phyloP scores from a whole-genome alignment of 2,797 vertebrate species.

The Pagetopsis macropterus region DNA sequence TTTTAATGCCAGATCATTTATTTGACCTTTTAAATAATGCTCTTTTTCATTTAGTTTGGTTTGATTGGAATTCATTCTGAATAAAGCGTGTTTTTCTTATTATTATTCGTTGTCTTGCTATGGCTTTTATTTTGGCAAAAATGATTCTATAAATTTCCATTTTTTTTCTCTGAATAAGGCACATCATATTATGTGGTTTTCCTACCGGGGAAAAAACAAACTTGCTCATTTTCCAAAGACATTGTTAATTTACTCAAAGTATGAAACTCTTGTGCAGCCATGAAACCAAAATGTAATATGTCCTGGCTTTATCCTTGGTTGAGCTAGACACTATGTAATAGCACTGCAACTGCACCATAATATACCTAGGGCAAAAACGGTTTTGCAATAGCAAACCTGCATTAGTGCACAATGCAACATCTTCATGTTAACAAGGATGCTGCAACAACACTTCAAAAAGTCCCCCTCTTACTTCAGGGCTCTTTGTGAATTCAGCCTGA shows the following conservation, averaged over 20 bases:
- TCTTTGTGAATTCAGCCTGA: conserved; percentile 1
- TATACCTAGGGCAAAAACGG: background rate
- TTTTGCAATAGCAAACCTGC: conserved; percentile 25
- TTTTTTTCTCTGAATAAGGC: background rate
- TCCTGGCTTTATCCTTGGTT: background rate
- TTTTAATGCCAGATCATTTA: background rate
- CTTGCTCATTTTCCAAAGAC: background rate
- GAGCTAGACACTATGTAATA: background rate
- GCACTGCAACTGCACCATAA: conserved; percentile 11
- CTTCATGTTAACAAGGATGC: conserved; percentile 26
- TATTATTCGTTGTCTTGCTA: background rate
- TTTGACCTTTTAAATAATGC: background rate
- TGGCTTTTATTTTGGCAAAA: background rate
- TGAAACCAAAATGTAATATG: conserved; percentile 19
- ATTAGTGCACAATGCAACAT: conserved; percentile 17
- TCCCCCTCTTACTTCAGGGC: conserved; percentile 24
- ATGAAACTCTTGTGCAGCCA: background rate
- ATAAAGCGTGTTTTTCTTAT: background rate
- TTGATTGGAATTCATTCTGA: background rate
- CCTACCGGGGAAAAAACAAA: background rate
- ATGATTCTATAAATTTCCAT: background rate
- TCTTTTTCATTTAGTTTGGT: background rate
- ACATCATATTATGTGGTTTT: background rate
- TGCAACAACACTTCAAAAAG: conserved; percentile 31
- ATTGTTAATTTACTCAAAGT: background rate